These are phyloP conservation scores for Zophobas morio DNA, from an alignment of 1,140 invertebrate species.

Conservation along the genomic window DNA sequence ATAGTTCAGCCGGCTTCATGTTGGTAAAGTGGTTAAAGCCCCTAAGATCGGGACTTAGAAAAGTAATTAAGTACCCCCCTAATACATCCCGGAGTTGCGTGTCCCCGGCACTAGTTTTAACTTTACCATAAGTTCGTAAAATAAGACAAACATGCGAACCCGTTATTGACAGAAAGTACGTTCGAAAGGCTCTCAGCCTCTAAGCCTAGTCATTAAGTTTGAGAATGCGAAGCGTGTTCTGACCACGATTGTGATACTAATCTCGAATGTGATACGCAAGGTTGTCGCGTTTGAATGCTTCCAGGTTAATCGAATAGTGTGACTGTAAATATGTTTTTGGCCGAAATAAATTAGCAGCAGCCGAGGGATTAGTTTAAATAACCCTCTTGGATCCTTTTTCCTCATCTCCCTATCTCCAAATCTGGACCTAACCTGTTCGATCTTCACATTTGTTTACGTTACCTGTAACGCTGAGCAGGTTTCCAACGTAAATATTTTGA, in stretches of 20 bases:
- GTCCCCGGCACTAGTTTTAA: too few species aligned
- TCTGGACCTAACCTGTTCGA: conserved; percentile 32
- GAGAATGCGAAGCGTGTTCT: conserved; percentile 1
- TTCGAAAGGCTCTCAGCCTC: not conserved
- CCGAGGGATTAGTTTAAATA: conserved; percentile 24
- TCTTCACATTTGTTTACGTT: conserved; percentile 18
- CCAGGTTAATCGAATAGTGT: not conserved
- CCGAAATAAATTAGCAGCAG: conserved; percentile 24
- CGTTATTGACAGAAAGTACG: conserved; percentile 1
- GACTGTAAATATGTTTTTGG: conserved; percentile 29
- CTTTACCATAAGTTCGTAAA: not conserved
- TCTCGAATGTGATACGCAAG: conserved; percentile 17
- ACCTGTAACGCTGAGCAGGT: conserved; percentile 28
- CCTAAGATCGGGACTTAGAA: too few species aligned
- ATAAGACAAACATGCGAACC: conserved; percentile 6
- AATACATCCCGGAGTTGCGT: too few species aligned
- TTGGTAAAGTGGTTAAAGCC: too few species aligned
- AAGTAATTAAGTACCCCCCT: too few species aligned
- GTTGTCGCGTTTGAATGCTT: conserved; percentile 10
- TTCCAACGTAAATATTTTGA: conserved; percentile 35
- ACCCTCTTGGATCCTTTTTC: conserved; percentile 15
- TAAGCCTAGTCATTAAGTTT: conserved; percentile 30
- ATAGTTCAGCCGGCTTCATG: too few species aligned
- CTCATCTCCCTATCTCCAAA: not conserved
- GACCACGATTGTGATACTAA: conserved; percentile 4